Evolutionary conservation across 2,113 vertebrate genomes (phyloP), one percentile per base, ranked within the genome.

Genomic region (Gavia stellata): DNA sequence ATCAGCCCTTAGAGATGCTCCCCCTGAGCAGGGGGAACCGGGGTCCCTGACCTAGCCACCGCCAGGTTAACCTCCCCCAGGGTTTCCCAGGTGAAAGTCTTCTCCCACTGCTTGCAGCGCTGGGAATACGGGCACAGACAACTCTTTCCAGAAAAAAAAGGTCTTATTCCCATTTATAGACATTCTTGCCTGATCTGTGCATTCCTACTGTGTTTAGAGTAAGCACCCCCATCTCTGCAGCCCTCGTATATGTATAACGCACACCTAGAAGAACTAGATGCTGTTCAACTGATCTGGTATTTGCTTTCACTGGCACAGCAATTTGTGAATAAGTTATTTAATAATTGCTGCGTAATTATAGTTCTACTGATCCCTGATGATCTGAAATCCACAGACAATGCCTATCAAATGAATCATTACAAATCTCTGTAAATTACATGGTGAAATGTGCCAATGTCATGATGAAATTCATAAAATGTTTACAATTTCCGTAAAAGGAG

Each of bases 351-450:
- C 9, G 14, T 97, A 97, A 97, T 97, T 95, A 96, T 36, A 92
- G 92, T 91, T 93, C 92, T 93, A 81, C 92, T 92, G 92, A 97
- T 96, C 95, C 93, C 95, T 83, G 91, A 92, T 93, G 95, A 97
- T 97, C 96, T 65, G 36, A 96, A 96, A 89, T 67, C 94, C 89
- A 65, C 95, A 96, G 95, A 96, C 97, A 96, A 96, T 96, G 94
- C 88, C 92, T 91, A 94, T 96, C 92, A 97, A 97, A 97, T 83
- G 94, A 97, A 96, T 97, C 93, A 92, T 93, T 92, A 93, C 90
- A 90, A 93, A 96, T 83, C 92, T 91, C 92, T 87, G 82, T 75
- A 94, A 97, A 96, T 92, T 94, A 86, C 81, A 81, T 56, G 49
- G 90, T 71, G 84, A 96, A 67, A 94, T 85, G 73, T 62, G 86